These are phyloP conservation scores for Lytechinus variegatus DNA, from an alignment of 35 echinoderm and acorn worm genomes.

Conservation along the genomic window DNA sequence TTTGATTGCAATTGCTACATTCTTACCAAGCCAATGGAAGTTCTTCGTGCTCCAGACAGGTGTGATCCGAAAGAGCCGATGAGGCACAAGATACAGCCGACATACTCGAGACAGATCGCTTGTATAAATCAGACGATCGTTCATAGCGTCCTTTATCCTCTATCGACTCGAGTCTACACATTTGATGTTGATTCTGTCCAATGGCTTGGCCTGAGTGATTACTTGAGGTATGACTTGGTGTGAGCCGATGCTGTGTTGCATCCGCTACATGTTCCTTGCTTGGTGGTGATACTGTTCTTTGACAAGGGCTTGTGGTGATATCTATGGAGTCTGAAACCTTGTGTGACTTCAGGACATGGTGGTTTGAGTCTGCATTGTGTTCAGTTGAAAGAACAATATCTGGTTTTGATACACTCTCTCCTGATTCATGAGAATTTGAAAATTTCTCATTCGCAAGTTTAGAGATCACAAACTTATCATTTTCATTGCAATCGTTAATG, in stretches of 20 bases:
- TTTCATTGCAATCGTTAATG: not conserved
- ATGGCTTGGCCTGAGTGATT: not conserved
- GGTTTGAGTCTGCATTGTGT: not conserved
- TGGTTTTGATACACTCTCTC: not conserved
- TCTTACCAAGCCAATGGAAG: conserved; percentile 91
- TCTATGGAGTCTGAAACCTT: conserved; percentile 17
- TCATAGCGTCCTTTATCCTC: not conserved
- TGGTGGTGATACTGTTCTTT: not conserved
- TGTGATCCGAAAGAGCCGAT: conserved; percentile 50
- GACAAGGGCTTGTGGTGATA: not conserved
- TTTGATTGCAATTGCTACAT: not conserved
- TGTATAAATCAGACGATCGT: not conserved
- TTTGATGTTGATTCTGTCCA: conserved; percentile 49
- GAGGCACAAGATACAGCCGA: conserved; percentile 51
- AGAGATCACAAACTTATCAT: not conserved
- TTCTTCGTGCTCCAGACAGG: conserved; percentile 77
- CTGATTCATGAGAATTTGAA: not conserved
- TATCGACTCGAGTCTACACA: not conserved
- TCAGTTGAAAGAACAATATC: not conserved
- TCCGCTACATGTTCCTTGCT: not conserved
- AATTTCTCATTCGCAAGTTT: not conserved
- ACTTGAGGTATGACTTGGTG: not conserved
- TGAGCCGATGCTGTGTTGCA: not conserved
- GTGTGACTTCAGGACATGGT: not conserved
- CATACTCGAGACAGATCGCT: not conserved